A percentile compares a stretch with the other conserved stretches of the same genome.
phyloP scores from a whole-genome alignment of 2,797 vertebrate species.

The Hydrocynus forskahlii region DNA sequence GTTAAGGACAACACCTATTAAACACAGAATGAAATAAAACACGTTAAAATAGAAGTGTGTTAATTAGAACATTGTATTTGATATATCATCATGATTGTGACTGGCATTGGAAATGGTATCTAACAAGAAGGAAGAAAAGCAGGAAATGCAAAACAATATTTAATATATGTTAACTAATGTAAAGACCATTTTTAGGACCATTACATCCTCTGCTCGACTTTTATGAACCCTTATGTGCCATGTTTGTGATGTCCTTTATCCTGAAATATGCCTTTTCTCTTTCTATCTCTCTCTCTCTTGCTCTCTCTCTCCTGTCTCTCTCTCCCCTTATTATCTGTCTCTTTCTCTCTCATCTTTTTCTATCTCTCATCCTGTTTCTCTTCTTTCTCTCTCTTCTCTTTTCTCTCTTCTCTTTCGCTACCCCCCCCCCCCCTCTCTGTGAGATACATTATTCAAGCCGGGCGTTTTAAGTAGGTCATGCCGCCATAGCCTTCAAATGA shows the following conservation, averaged over 20 bases:
- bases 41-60: no score
- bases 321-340: no score
- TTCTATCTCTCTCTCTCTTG: slow-evolving; percentile 22
- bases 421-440: slow-evolving; percentile 34
- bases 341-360: slow-evolving; percentile 14
- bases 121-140: no score
- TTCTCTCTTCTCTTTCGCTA: slow-evolving; percentile 24
- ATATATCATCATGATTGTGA: no score
- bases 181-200: background rate
- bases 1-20: no score
- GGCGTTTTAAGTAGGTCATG: slow-evolving; percentile 63
- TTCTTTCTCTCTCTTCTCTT: slow-evolving; percentile 9
- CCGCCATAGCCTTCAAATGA: slow-evolving; percentile 62
- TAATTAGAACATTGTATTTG: no score
- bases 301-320: background rate
- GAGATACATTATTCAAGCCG: slow-evolving; percentile 61
- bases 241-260: background rate
- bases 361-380: slow-evolving; percentile 10
- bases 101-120: no score
- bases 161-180: no score
- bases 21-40: no score
- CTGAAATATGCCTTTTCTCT: background rate
- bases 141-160: no score
- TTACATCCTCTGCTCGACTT: background rate
- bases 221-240: background rate